Conservation (phyloP, 2,797 vertebrate genomes). For the Pseudocheirus occidentalis region DNA sequence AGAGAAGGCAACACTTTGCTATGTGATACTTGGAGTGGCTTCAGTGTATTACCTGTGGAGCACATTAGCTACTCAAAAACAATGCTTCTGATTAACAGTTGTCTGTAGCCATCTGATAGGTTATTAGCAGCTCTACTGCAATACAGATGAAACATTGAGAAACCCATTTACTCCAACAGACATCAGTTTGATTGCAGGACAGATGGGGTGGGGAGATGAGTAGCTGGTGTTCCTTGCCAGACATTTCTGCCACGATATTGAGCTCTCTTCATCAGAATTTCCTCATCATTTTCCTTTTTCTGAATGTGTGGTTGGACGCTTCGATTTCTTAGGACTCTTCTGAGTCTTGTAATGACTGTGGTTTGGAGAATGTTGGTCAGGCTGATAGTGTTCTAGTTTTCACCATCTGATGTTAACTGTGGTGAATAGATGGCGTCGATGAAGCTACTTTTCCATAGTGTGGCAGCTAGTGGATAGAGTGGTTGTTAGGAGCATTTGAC, state of each 20-base stretch:
- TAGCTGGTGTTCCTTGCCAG: not conserved
- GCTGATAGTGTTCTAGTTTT: slow-evolving; percentile 5
- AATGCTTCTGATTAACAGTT: too few relatives aligned
- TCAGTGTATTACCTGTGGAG: too few relatives aligned
- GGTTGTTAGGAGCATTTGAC: not conserved
- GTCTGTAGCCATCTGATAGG: not conserved
- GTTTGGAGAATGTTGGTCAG: not conserved
- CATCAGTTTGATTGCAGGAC: not conserved
- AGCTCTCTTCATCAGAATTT: not conserved
- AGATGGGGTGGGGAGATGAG: not conserved
- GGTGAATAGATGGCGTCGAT: not conserved
- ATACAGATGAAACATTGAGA: not conserved
- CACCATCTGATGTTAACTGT: not conserved
- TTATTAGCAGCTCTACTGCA: not conserved
- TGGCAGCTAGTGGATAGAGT: not conserved
- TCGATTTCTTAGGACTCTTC: not conserved
- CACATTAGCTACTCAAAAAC: too few relatives aligned
- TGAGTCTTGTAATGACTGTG: not conserved
- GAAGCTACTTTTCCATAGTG: too few relatives aligned
- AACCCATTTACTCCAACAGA: not conserved
- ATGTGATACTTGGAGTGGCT: too few relatives aligned
- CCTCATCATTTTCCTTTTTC: not conserved
- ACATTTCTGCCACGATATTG: not conserved
- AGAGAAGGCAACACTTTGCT: too few relatives aligned
- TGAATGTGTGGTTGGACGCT: not conserved